A percentile compares a stretch with the other conserved stretches of the same genome.
phyloP scores from a whole-genome alignment of 1,140 invertebrate genomes.

The Pectinophora gossypiella region DNA sequence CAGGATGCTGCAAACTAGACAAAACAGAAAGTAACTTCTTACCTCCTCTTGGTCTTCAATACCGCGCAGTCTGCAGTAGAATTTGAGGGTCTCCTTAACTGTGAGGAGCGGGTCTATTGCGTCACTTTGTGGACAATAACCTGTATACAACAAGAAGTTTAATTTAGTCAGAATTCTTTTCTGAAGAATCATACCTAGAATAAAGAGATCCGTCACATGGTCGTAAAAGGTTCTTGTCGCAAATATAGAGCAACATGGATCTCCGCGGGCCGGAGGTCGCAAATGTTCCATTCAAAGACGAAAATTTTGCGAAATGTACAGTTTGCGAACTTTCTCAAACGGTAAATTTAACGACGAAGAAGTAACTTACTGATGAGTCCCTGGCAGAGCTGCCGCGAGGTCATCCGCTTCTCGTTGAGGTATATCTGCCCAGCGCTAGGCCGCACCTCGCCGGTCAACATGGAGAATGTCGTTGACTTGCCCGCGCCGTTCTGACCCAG shows the following conservation, averaged over 20 bases:
- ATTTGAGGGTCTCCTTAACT: slow-evolving; percentile 68
- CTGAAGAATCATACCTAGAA: too few relatives aligned
- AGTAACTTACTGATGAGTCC: slow-evolving; percentile 69
- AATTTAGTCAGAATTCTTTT: too few relatives aligned
- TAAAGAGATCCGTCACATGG: too few relatives aligned
- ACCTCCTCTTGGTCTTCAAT: slow-evolving; percentile 52
- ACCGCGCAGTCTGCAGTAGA: slow-evolving; percentile 74
- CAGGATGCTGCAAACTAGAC: too few relatives aligned
- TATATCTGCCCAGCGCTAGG: slow-evolving; percentile 73
- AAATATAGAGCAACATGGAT: too few relatives aligned
- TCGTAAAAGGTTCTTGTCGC: too few relatives aligned
- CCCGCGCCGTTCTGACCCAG: slow-evolving; percentile 85
- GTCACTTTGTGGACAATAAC: slow-evolving; percentile 91
- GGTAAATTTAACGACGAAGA: too few relatives aligned
- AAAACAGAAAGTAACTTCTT: too few relatives aligned
- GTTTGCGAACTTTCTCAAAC: too few relatives aligned
- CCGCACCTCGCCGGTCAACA: slow-evolving; percentile 81
- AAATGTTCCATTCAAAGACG: too few relatives aligned
- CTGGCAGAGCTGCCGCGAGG: slow-evolving; percentile 54
- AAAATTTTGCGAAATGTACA: too few relatives aligned
- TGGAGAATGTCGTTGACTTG: slow-evolving; percentile 84
- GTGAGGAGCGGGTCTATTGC: slow-evolving; percentile 86
- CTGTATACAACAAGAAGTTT: slow-evolving; percentile 24
- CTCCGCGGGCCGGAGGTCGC: too few relatives aligned
- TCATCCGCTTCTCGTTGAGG: slow-evolving; percentile 56